A percentile compares a stretch with the other conserved stretches of the same genome.
Conservation (phyloP, 2,797 vertebrate genomes). For the Cetoscarus ocellatus region DNA sequence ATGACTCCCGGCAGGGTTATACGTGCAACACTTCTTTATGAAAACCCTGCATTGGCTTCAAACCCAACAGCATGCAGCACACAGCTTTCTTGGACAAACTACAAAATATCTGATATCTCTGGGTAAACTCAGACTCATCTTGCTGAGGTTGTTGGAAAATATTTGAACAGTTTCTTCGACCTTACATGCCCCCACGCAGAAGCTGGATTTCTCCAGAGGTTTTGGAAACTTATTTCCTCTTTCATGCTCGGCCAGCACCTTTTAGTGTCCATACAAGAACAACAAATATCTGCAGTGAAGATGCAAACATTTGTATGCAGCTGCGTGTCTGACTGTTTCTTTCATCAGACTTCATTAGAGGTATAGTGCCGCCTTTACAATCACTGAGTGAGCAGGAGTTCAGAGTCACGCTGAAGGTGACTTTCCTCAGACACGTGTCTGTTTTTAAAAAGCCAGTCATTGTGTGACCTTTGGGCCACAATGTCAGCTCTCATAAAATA, state of each 20-base stretch:
- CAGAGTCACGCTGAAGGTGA: slow-evolving; percentile 38
- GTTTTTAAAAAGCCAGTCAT: slow-evolving; percentile 1
- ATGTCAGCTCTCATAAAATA: neutral
- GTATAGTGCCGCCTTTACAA: slow-evolving; percentile 20
- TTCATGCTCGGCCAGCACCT: neutral
- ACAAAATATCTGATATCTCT: slow-evolving; percentile 12
- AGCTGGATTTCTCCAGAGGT: slow-evolving; percentile 7
- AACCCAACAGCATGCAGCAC: neutral
- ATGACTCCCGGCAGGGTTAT: slow-evolving; percentile 47
- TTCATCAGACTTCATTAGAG: slow-evolving; percentile 33
- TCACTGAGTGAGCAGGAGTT: slow-evolving; percentile 20
- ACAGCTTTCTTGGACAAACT: slow-evolving; percentile 12
- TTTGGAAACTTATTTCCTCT: neutral
- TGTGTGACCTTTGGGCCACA: neutral
- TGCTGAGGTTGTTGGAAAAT: slow-evolving; percentile 13
- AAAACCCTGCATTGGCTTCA: slow-evolving; percentile 20
- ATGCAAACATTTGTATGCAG: slow-evolving; percentile 42
- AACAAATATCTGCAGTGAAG: neutral
- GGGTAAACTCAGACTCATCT: slow-evolving; percentile 3
- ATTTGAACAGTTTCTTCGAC: slow-evolving; percentile 13
- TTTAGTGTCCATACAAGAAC: slow-evolving; percentile 2
- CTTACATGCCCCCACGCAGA: slow-evolving; percentile 6
- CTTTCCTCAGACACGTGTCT: slow-evolving; percentile 32
- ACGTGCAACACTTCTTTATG: slow-evolving; percentile 9
- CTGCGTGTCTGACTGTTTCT: neutral